These are phyloP conservation scores for Drosophila persimilis DNA, from an alignment of 1,140 invertebrate species.

Conservation along the genomic window DNA sequence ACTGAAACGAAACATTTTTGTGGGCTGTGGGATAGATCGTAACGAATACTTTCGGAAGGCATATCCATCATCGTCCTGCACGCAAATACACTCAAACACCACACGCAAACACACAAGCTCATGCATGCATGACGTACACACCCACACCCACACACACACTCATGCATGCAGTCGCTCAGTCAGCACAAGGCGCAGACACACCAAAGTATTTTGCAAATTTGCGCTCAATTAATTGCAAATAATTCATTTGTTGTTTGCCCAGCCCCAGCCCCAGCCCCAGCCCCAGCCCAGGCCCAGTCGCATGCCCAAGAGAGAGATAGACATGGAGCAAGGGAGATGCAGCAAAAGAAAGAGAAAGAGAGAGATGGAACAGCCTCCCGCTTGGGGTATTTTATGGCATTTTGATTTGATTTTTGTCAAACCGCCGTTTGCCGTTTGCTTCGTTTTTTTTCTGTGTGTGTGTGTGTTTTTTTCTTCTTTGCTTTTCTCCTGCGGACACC, in stretches of 20 bases:
- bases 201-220: constrained; percentile 81
- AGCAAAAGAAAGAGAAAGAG: constrained; percentile 5
- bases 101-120: no score
- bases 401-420: constrained; percentile 81
- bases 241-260: constrained; percentile 75
- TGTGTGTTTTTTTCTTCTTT: background rate
- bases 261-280: constrained; percentile 4
- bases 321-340: no score
- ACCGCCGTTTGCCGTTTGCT: constrained; percentile 27
- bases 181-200: constrained; percentile 51
- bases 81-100: background rate
- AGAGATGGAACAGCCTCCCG: no score
- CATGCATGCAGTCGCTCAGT: constrained; percentile 2
- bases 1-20: constrained; percentile 11
- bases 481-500: constrained; percentile 8
- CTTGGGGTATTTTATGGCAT: constrained; percentile 77
- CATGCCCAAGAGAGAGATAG: background rate
- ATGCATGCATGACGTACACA: constrained; percentile 4
- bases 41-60: constrained; percentile 25
- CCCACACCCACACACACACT: constrained; percentile 6
- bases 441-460: constrained; percentile 9
- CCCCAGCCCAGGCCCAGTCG: background rate
- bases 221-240: constrained; percentile 82
- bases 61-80: constrained; percentile 64
- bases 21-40: constrained; percentile 19